Evolutionary conservation across 64 coral and sea anemone species (phyloP), one percentile per base, ranked within the genome.

Genomic region (Pachyseris speciosa): DNA sequence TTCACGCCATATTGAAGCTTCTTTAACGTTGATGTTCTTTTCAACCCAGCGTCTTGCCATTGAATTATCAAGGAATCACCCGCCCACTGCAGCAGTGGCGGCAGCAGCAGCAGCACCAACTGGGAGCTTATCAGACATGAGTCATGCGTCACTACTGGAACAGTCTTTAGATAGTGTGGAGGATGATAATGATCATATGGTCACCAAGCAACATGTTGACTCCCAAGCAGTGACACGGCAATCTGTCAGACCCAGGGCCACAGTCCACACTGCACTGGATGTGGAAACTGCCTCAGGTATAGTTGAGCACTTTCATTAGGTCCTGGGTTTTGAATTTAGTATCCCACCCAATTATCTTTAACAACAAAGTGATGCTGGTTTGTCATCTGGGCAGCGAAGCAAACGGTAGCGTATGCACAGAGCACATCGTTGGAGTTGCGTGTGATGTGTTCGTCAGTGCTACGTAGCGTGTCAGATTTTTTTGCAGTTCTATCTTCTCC

Each of bases 221-320:
- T 86, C 67, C 30, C 52, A 77, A 27, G 42, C 63, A 32, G 42
- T 86, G 28, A 16, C 39, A 52, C 13, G 37, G n/a, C 70, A 95
- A 72, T 43, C 50, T 13, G 22, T 26, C 24, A 83, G 67, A 34
- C 68, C 44, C 36, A 66, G 89, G 31, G 73, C 69, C n/a, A 92
- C 91, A 53, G 48, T 91, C 26, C 88, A 90, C 75, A 99, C 90
- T 72, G 90, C 97, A n/a, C 58, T 99, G 26, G 97, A 99, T 91
- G 97, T 99, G n/a, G 97, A 99, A 50, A 90, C 87, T 53, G 86
- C 80, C 15, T 91, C 97, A 83, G 89, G 93, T 99, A 89, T 24
- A 8, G 5, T 38, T 78, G n/a, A n/a, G n/a, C n/a, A n/a, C n/a
- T n/a, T n/a, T n/a, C n/a, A n/a, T n/a, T n/a, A n/a, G n/a, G n/a